Evolutionary conservation across 2,888 invertebrate genomes (phyloP), one percentile per base, ranked within the genome.

Genomic region (Cephus pulcher): DNA sequence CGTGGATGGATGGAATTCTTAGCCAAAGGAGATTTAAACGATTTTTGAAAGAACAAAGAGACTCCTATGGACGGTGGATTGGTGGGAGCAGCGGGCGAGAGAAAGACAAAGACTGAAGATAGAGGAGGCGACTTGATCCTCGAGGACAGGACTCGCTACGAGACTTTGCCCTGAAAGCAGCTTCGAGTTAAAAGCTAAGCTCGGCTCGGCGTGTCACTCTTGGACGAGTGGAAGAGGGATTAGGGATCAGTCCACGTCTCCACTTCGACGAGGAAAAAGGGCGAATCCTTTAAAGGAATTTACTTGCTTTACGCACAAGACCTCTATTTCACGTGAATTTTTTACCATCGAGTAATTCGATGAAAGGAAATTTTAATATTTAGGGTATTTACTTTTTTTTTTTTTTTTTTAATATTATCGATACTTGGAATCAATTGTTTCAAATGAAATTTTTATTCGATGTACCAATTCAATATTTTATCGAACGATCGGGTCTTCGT

Each of bases 101-200:
- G n/a, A 70, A 30, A 30, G 40, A 70, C 15, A 75, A 80, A 76
- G 79, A 80, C 74, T 68, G 81, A 73, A 70, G 81, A 80, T 77
- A 81, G 73, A 82, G 79, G 82, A 71, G 56, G 15, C 56, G 56
- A 56, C 81, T 83, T 87, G 86, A 86, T 85, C 86, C 86, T 79
- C 81, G 83, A 74, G 80, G 85, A 86, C 86, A 82, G 84, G 83
- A 81, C 82, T 80, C 84, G 82, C 81, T 83, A 82, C 82, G 80
- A 80, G 80, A 80, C 80, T 78, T 79, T 78, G 76, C 82, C 80
- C 81, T 83, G 82, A 87, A 86, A 86, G 86, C 86, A 83, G 84
- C 87, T 87, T 81, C 81, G 80, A 85, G 84, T 85, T 87, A 87
- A 87, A 85, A 86, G 86, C 87, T 87, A 83, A 86, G 84, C 86